phyloP scores from a whole-genome alignment of 2,113 vertebrate species.

The Clarias batrachus region DNA sequence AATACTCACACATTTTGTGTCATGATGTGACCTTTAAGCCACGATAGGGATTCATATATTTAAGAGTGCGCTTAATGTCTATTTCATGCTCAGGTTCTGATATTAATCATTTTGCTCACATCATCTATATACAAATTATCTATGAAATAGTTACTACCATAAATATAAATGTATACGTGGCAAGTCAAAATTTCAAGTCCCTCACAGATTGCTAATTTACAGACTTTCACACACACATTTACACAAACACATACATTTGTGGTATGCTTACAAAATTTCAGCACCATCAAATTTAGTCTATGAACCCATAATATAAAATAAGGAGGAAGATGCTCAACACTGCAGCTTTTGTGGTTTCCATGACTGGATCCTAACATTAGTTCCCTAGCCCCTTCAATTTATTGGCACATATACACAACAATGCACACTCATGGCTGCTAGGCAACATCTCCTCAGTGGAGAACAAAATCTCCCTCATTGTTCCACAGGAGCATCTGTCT shows the following conservation, averaged over 20 bases:
- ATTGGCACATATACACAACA: not conserved
- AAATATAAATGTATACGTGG: not conserved
- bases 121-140: not conserved
- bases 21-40: not conserved
- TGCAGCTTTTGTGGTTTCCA: not conserved
- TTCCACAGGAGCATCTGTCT: constrained; percentile 44
- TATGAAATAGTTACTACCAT: not conserved
- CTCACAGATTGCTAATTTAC: no score
- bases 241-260: not conserved
- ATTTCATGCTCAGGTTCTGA: not conserved
- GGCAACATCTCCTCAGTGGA: constrained; percentile 43
- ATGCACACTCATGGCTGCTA: constrained; percentile 36
- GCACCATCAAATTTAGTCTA: not conserved
- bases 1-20: not conserved
- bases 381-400: constrained; percentile 19
- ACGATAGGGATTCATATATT: not conserved
- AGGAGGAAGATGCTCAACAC: not conserved
- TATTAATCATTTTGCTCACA: not conserved
- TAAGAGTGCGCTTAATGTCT: not conserved
- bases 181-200: no score
- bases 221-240: no score
- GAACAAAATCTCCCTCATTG: constrained; percentile 34
- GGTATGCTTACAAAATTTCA: not conserved
- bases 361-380: not conserved
- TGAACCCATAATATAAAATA: not conserved